Evolutionary conservation across 2,113 vertebrate genomes (phyloP).

Genomic region (Polyodon spathula): DNA sequence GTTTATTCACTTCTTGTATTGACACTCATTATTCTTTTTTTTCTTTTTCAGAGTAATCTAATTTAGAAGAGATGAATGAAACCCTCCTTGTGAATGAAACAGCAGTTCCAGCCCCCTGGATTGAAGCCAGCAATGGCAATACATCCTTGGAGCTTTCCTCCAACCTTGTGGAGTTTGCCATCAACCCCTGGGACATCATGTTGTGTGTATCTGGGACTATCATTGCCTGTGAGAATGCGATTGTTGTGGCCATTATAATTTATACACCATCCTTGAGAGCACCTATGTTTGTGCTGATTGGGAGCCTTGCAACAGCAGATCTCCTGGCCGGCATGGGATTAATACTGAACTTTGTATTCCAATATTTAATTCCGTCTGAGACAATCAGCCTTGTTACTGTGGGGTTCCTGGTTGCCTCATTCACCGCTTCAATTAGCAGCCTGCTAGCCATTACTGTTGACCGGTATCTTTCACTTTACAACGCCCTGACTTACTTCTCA

Average conservation of each 20-base stretch:
- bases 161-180: conserved; percentile 46
- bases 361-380: conserved; percentile 85
- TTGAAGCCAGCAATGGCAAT: conserved; percentile 33
- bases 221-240: conserved; percentile 91
- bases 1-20: background rate
- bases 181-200: conserved; percentile 95
- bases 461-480: conserved; percentile 91
- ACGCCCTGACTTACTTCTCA: conserved; percentile 91
- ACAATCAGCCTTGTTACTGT: conserved; percentile 87
- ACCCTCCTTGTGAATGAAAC: conserved; percentile 61
- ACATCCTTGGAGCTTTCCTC: conserved; percentile 65
- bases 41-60: conserved; percentile 29
- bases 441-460: conserved; percentile 91
- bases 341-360: conserved; percentile 93
- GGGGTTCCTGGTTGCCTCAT: conserved; percentile 90
- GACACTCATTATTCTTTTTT: background rate
- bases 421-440: conserved; percentile 91
- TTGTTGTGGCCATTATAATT: conserved; percentile 91
- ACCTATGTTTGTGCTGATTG: conserved; percentile 91
- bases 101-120: conserved; percentile 45
- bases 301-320: conserved; percentile 90
- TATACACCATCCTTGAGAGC: conserved; percentile 83
- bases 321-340: conserved; percentile 87
- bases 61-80: conserved; percentile 64
- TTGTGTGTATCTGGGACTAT: conserved; percentile 89